phyloP scores from a whole-genome alignment of 2,797 vertebrate genomes.

The Tokudaia muenninki region DNA sequence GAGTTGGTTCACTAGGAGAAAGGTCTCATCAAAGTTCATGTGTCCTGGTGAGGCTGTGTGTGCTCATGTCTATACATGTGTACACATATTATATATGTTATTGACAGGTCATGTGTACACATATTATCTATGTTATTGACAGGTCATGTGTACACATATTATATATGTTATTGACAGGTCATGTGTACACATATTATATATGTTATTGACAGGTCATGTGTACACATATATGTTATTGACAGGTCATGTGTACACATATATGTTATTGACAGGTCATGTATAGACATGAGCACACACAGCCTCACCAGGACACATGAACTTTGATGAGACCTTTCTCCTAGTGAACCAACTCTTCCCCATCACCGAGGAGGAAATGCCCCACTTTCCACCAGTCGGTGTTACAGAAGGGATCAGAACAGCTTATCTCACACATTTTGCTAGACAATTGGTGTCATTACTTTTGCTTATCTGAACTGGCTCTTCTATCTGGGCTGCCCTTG shows the following conservation, averaged over 20 bases:
- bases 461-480: conserved; percentile 16
- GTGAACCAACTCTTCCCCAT: background rate
- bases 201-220: too few species aligned
- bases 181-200: too few species aligned
- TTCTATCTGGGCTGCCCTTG: conserved; percentile 29
- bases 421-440: conserved; percentile 48
- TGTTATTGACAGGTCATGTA: too few species aligned
- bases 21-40: background rate
- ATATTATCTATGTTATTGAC: too few species aligned
- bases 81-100: too few species aligned
- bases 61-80: background rate
- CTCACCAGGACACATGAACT: background rate
- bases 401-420: conserved; percentile 26
- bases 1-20: background rate
- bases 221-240: too few species aligned
- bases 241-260: too few species aligned
- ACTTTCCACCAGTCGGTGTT: background rate
- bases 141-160: too few species aligned
- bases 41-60: background rate
- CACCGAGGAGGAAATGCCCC: background rate
- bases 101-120: too few species aligned
- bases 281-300: background rate
- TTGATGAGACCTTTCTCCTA: background rate
- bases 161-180: too few species aligned
- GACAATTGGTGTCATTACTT: background rate